phyloP scores from a whole-genome alignment of 2,113 vertebrate genomes.

The Pampusana beccarii region DNA sequence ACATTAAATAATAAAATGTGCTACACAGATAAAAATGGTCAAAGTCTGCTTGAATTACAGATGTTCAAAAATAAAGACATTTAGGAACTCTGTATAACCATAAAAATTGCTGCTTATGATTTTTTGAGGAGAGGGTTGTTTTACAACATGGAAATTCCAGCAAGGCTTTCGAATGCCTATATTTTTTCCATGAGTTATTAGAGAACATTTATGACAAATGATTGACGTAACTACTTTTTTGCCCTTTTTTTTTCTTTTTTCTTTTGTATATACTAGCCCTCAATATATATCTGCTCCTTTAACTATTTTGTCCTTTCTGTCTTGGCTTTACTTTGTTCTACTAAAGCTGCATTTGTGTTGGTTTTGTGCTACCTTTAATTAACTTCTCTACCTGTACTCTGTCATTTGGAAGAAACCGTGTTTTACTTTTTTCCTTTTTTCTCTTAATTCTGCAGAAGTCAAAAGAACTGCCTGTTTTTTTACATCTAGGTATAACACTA shows the following conservation, averaged over 20 bases:
- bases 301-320: not conserved
- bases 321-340: not conserved
- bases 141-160: not conserved
- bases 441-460: not conserved
- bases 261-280: not conserved
- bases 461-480: slow-evolving; percentile 13
- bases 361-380: not conserved
- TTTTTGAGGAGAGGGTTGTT: not conserved
- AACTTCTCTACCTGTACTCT: not conserved
- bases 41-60: not conserved
- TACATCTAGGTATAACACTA: not conserved
- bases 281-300: not conserved
- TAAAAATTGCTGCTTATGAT: not conserved
- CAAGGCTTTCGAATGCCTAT: not conserved
- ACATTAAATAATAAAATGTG: not conserved
- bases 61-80: not conserved
- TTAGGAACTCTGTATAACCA: not conserved
- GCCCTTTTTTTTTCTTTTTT: not conserved
- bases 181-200: not conserved
- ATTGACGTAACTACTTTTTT: not conserved
- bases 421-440: not conserved
- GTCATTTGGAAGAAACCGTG: not conserved
- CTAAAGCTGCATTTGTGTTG: not conserved
- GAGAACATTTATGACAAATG: not conserved
- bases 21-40: not conserved